Percentiles rank a stretch among this genome's conserved stretches.
Conservation (phyloP, 2,888 invertebrate genomes). For the Acrobasis repandana region DNA sequence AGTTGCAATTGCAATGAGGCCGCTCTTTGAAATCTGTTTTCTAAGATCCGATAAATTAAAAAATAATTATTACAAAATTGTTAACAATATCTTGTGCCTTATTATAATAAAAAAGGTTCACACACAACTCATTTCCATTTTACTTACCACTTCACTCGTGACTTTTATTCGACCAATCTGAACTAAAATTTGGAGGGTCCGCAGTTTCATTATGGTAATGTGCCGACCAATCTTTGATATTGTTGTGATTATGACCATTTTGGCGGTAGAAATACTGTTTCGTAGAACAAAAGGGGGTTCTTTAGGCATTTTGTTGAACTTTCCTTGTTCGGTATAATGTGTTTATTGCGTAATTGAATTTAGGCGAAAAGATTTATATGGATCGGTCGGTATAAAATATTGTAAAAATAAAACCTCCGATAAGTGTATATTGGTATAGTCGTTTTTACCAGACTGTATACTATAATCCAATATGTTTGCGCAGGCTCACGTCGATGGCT, state of each 20-base stretch:
- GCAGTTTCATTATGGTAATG: conserved; percentile 49
- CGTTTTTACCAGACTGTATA: no score
- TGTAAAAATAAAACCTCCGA: no score
- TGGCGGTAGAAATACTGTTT: conserved; percentile 26
- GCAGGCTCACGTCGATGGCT: no score
- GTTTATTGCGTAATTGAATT: conserved; percentile 21
- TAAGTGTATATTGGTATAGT: no score
- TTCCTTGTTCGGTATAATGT: conserved; percentile 13
- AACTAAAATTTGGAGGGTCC: conserved; percentile 27
- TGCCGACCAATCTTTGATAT: conserved; percentile 43
- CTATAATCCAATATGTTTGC: no score
- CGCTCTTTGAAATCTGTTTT: no score
- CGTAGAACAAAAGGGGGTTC: conserved; percentile 14
- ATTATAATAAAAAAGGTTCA: no score
- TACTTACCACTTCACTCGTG: neutral
- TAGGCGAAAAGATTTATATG: conserved; percentile 8
- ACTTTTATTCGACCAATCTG: neutral
- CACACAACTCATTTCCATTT: no score
- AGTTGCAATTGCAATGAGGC: no score
- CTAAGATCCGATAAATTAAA: no score
- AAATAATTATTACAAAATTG: no score
- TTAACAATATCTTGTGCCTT: no score
- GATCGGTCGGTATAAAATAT: neutral
- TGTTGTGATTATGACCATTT: conserved; percentile 41
- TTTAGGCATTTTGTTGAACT: conserved; percentile 9